Conservation (phyloP, 2,113 vertebrate species). For the Malurus alboscapulatus region DNA sequence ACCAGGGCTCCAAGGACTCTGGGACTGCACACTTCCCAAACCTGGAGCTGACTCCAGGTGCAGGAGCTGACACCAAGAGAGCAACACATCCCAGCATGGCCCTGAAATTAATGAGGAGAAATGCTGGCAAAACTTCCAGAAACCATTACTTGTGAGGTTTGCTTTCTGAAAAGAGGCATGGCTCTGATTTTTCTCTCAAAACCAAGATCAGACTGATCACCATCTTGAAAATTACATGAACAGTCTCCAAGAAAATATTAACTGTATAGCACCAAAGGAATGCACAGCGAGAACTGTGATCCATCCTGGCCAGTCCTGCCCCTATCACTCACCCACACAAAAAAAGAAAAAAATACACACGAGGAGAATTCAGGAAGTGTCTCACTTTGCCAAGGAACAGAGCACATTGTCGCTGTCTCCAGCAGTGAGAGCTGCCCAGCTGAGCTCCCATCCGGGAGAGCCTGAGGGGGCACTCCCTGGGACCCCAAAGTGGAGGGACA, state of each 20-base stretch:
- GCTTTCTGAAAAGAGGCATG: not conserved
- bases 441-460: not conserved
- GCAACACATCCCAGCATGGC: not conserved
- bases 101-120: not conserved
- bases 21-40: not conserved
- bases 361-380: not conserved
- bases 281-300: not conserved
- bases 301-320: not conserved
- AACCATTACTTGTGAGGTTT: not conserved
- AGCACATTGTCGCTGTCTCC: fast-evolving
- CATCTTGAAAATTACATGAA: not conserved
- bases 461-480: not conserved
- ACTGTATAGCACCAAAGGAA: not conserved
- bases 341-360: not conserved
- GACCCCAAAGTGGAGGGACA: not conserved
- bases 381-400: not conserved
- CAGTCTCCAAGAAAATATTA: not conserved
- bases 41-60: not conserved
- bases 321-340: not conserved
- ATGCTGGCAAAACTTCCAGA: not conserved
- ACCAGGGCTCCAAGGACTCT: not conserved
- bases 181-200: conserved; percentile 14
- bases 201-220: not conserved
- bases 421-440: not conserved
- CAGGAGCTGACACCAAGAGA: not conserved